Evolutionary conservation across 2,113 vertebrate species (phyloP), one percentile per base, ranked within the genome.

Genomic region (Meriones unguiculatus): DNA sequence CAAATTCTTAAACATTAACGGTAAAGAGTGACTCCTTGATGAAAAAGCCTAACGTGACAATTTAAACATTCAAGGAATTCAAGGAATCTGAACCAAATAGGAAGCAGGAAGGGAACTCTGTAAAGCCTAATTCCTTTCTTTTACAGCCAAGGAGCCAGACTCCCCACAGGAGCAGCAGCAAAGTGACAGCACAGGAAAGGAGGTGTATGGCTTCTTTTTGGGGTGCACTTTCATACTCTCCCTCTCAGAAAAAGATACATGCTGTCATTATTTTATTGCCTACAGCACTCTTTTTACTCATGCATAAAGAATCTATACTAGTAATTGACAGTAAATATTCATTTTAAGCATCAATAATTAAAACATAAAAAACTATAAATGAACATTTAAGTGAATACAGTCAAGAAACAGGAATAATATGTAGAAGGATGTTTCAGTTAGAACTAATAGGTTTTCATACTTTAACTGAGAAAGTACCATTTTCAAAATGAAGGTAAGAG

Each of bases 401-500:
- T 46, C 69, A 91, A 78, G 54, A 78, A 54, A 97, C 25, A 88
- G 67, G 92, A 64, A 69, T 20, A 90, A 46, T 30, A 96, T 35
- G 4, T 59, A 3, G 62, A 73, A 91, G 22, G 92, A 62, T 80
- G 93, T 52, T 85, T 17, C n/a, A 89, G 64, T 35, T 1, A 72
- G 30, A 75, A 77, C 89, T 75, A 93, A 80, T 57, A 54, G 2
- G 77, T 78, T 87, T 88, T 91, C 92, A 90, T 80, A 94, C 1
- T 62, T 41, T 65, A 18, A 67, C 10, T 82, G 24, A 72, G 18
- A 92, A 88, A 94, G 54, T 80, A 82, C 20, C 64, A 73, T n/a
- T 78, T 89, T 94, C 70, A 95, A 89, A 95, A 94, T 70, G 50
- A 97, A 97, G 95, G 77, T 82, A 91, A 88, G 96, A 85, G 76